Evolutionary conservation across 2,113 vertebrate species (phyloP).

Genomic region (Ia io): DNA sequence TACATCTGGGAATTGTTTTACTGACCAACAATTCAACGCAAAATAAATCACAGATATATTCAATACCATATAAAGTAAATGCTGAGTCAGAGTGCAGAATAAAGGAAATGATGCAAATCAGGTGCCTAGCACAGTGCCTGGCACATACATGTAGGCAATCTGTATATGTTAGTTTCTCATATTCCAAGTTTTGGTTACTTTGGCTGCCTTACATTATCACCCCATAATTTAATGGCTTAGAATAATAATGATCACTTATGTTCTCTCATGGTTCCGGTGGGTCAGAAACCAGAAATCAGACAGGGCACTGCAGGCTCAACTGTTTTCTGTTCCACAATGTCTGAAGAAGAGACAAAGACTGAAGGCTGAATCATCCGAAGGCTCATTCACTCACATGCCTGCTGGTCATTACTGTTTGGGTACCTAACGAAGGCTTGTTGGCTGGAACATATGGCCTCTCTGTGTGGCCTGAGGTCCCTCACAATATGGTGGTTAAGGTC

Average conservation of each 20-base stretch:
- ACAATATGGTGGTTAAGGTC: neutral
- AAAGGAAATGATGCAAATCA: neutral
- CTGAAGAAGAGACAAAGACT: neutral
- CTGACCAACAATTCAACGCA: neutral
- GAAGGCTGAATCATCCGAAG: neutral
- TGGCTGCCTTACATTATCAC: neutral
- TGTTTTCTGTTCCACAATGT: neutral
- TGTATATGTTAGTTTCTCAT: neutral
- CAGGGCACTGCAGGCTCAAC: neutral
- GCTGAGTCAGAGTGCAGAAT: neutral
- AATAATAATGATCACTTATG: neutral
- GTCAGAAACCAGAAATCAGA: neutral
- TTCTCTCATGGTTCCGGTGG: neutral
- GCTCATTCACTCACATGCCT: neutral
- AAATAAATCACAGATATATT: neutral
- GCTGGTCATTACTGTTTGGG: neutral
- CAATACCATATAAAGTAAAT: constrained; percentile 38
- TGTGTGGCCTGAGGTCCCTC: neutral
- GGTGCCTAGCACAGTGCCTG: neutral
- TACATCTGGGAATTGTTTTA: neutral
- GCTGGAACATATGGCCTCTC: neutral
- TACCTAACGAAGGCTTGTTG: no score
- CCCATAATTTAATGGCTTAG: neutral
- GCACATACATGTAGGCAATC: neutral
- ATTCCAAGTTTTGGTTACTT: neutral